Conservation (phyloP, 2,113 vertebrate species). For the Phodopus roborovskii region DNA sequence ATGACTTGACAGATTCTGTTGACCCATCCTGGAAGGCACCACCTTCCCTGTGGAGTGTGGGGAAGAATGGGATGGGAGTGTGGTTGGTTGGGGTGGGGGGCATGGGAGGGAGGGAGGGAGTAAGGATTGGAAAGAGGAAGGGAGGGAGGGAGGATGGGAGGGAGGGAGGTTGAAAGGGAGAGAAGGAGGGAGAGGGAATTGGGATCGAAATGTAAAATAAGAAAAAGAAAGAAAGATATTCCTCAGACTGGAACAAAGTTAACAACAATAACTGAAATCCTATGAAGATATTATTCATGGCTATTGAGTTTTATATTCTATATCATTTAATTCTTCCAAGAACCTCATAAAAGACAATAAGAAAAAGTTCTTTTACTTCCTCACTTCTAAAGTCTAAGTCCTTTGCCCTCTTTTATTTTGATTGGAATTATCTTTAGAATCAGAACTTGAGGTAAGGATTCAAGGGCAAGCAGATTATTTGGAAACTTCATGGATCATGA, state of each 20-base stretch:
- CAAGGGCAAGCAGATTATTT: not conserved
- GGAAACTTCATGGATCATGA: not conserved
- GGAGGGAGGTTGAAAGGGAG: too few species aligned
- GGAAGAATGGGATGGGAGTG: too few species aligned
- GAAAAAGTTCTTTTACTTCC: not conserved
- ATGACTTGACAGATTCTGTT: too few species aligned
- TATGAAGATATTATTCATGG: not conserved
- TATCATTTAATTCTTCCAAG: not conserved
- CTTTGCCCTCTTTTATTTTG: not conserved
- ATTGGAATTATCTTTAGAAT: not conserved
- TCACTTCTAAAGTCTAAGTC: conserved; percentile 10
- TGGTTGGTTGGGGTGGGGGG: too few species aligned
- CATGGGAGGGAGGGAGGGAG: too few species aligned
- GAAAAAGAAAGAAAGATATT: not conserved
- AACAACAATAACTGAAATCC: not conserved
- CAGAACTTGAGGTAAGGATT: not conserved
- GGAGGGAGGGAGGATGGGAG: too few species aligned
- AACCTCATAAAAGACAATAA: not conserved
- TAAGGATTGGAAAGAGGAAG: too few species aligned
- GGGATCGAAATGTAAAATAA: too few species aligned
- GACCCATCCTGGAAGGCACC: too few species aligned
- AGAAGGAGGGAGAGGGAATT: too few species aligned
- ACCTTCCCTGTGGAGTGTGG: too few species aligned
- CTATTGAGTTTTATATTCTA: not conserved
- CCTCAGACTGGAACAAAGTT: not conserved